Conservation (phyloP, 2,888 invertebrate genomes). For the Caenorhabditis sp. region DNA sequence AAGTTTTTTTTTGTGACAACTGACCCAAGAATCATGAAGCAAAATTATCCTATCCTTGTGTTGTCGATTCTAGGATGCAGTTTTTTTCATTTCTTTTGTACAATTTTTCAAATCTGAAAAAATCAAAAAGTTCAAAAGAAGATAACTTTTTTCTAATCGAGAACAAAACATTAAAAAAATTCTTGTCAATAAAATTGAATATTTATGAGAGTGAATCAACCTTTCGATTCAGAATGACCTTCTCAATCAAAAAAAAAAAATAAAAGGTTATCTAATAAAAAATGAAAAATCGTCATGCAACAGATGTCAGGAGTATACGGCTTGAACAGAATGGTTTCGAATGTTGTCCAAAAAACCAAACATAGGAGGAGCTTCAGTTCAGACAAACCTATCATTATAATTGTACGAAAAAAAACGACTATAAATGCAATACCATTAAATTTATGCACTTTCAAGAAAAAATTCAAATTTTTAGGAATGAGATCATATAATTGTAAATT, state of each 20-base stretch:
- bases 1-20: neutral
- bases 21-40: neutral
- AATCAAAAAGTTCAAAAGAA: neutral
- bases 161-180: no score
- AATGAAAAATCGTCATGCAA: no score
- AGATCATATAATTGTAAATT: neutral
- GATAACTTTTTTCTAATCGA: neutral
- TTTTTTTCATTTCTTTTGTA: neutral
- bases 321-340: neutral
- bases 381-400: neutral
- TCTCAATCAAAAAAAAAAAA: no score
- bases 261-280: no score
- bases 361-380: neutral
- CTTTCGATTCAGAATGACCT: no score
- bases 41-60: neutral
- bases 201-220: no score
- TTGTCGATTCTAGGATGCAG: neutral
- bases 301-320: no score
- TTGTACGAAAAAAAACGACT: neutral
- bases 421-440: neutral
- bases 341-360: neutral
- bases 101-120: neutral
- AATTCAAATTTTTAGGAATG: no score
- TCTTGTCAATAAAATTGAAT: no score
- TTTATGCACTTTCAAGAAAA: neutral